phyloP scores from a whole-genome alignment of 2,113 vertebrate species.

The Triplophysa rosa region DNA sequence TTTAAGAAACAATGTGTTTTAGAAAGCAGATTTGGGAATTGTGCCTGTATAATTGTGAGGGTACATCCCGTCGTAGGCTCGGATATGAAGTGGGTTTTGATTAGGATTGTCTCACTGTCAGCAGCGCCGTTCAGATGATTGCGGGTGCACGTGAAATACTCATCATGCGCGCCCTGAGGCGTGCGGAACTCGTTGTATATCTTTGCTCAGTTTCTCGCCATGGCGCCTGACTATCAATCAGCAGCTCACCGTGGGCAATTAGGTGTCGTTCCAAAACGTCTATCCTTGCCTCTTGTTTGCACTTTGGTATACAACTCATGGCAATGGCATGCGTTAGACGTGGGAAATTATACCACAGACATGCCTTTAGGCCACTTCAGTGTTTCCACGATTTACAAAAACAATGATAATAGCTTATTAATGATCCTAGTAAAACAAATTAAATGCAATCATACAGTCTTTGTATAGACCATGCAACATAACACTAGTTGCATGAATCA shows the following conservation, averaged over 20 bases:
- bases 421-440: neutral
- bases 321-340: constrained; percentile 31
- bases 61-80: neutral
- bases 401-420: neutral
- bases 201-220: constrained; percentile 12
- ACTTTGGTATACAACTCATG: constrained; percentile 21
- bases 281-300: constrained; percentile 15
- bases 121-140: constrained; percentile 20
- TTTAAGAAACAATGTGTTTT: neutral
- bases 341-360: constrained; percentile 18
- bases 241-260: constrained; percentile 29
- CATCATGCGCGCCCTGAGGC: constrained; percentile 12
- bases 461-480: neutral
- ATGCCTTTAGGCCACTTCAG: constrained; percentile 20
- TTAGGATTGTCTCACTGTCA: constrained; percentile 17
- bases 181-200: constrained; percentile 18
- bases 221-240: constrained; percentile 27
- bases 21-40: neutral
- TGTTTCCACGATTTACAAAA: constrained; percentile 22
- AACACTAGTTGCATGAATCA: constrained; percentile 7
- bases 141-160: constrained; percentile 26
- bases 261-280: constrained; percentile 26
- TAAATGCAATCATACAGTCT: neutral
- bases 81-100: constrained; percentile 14
- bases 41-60: neutral